phyloP scores from a whole-genome alignment of 2,797 vertebrate species.

The Ambastaia sidthimunki region DNA sequence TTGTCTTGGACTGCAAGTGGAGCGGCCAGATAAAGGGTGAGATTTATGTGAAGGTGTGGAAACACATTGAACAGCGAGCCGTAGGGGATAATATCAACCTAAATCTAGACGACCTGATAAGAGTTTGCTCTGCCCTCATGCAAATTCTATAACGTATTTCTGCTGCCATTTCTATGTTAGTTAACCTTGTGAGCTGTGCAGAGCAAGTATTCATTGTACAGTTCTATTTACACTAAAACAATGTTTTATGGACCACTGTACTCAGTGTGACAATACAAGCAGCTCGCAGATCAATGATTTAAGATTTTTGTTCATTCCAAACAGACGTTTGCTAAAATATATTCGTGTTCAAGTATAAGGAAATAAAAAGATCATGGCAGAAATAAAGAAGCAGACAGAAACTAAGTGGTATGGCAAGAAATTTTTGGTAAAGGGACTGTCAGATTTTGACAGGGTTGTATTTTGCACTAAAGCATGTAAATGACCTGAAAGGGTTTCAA shows the following conservation, averaged over 20 bases:
- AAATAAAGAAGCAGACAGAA: background rate
- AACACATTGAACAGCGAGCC: background rate
- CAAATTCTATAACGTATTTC: slow-evolving; percentile 57
- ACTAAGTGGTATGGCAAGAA: background rate
- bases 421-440: no score
- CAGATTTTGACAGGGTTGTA: no score
- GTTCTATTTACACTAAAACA: background rate
- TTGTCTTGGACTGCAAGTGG: slow-evolving; percentile 46
- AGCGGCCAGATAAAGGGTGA: slow-evolving; percentile 59
- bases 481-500: no score
- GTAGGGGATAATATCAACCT: slow-evolving; percentile 33
- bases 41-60: slow-evolving; percentile 31
- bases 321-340: background rate
- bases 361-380: background rate
- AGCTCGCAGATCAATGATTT: background rate
- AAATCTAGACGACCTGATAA: slow-evolving; percentile 56
- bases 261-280: no score
- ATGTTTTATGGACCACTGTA: background rate
- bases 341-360: background rate
- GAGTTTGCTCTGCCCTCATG: slow-evolving; percentile 61
- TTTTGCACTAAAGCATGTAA: no score
- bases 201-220: background rate
- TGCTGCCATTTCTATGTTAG: slow-evolving; percentile 50
- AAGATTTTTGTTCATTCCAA: background rate
- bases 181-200: slow-evolving; percentile 31